Evolutionary conservation across 2,113 vertebrate genomes (phyloP), one percentile per base, ranked within the genome.

Genomic region (Amblyopsis rosae): DNA sequence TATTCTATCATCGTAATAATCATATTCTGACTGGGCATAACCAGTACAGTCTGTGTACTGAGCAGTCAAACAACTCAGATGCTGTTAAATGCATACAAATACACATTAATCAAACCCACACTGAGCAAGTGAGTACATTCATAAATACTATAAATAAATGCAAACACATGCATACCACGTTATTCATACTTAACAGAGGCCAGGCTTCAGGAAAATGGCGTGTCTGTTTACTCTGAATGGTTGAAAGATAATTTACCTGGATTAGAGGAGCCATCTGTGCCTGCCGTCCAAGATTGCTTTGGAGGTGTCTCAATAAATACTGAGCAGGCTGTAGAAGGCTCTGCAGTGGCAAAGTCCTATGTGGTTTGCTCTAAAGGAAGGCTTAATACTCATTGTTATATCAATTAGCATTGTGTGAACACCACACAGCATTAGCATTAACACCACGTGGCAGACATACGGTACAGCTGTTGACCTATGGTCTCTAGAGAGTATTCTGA

Each of bases 201-300:
- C 62, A 67, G 81, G 65, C 76, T 89, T 73, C 69, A 59, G 81
- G 62, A 86, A 81, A 89, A 90, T 62, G 77, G 73, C 75, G 82
- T 72, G 87, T 87, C 83, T 91, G 87, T 90, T 91, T 90, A 89
- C 87, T 87, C 82, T 72, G 86, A 87, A 89, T 87, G 84, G 86
- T 91, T 91, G 84, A 88, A 88, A 90, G 86, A 89, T 89, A 90
- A 90, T 91, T 91, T 91, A 89, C 87, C 88, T 91, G 89, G 90
- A 91, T 91, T 91, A 91, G 88, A 86, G 82, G 65, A 90, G 86
- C 90, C 90, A 90, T 90, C 90, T 91, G 90, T 80, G 82, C 79
- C 82, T 86, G 86, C 88, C 88, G 84, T 81, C 82, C 79, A 87
- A 89, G 87, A 90, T 89, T 90, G 88, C 87, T 90, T 86, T 83